Base-by-base conservation (phyloP, 2,888 invertebrate species). In the Malacosoma neustria region DNA sequence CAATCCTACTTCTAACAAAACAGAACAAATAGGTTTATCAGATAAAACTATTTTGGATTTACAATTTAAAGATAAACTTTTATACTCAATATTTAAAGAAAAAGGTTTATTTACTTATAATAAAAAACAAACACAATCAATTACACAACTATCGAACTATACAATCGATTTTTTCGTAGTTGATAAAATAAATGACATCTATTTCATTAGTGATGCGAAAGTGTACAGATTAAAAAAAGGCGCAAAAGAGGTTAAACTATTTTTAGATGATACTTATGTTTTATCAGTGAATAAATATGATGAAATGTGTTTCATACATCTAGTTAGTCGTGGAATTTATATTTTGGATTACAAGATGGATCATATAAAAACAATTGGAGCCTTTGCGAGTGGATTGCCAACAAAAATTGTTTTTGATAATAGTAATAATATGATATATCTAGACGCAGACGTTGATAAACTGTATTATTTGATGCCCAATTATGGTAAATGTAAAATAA, bases 1-100 rank as follows among this genome's bases (percentile, higher is more conserved):
- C 37, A 65, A 55, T 13, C 58, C 64, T 14, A 41, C 11, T 0
- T 49, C 54, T 0, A 72, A 71, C 15, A 42, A 29, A 0, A 69
- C 69, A 0, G 49, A 44, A 3, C 43, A 49, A 3, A 56, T 60
- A 11, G 74, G 61, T 0, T 37, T 75, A 1, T 46, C 50, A 11
- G 66, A 68, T 32, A 69, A 64, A 49, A 76, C 71, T 2, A 62
- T 79, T 29, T 74, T 67, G 72, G 72, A 72, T 31, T 57, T 79
- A 53, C 79, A 80, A 11, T 76, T 45, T 35, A 67, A 61, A 36
- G 57, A 61, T 1, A 68, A 59, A 32, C 45, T 79, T 1, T 76
- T 72, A 33, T 79, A 67, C 34, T 70, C 61, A 0, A 49, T 62
- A 35, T 68, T 72, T 12, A 43, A 44, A 43, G 57, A 47, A 1